A percentile compares a stretch with the other conserved stretches of the same genome.
Evolutionary conservation across 2,797 vertebrate genomes (phyloP).

Genomic region (Euphonia xanthogaster): DNA sequence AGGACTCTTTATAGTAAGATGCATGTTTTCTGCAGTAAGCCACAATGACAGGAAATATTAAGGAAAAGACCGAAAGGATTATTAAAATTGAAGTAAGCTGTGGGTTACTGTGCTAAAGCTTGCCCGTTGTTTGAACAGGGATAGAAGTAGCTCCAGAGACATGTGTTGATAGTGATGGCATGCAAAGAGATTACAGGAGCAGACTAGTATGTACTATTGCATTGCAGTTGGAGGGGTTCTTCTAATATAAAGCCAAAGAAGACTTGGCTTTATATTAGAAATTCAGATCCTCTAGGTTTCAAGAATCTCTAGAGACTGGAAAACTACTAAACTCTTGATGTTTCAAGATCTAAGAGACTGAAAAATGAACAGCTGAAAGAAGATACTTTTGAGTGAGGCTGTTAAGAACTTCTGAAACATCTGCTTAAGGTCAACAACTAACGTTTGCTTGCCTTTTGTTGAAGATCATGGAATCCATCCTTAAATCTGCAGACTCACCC

Average conservation of each 20-base stretch:
- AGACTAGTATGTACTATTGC: background rate
- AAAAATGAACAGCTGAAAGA: constrained; percentile 12
- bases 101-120: background rate
- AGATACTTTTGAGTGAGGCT: background rate
- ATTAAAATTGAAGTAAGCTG: background rate
- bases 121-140: background rate
- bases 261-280: background rate
- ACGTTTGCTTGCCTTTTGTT: background rate
- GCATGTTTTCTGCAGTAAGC: background rate
- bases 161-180: background rate
- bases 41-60: background rate
- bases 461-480: background rate
- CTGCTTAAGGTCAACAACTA: background rate
- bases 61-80: background rate
- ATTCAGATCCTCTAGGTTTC: background rate
- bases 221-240: background rate
- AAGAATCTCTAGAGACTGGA: background rate
- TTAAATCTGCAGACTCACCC: background rate
- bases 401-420: constrained; percentile 15
- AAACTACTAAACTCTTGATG: constrained; percentile 15
- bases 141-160: background rate
- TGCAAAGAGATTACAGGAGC: background rate
- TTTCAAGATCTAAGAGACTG: constrained; percentile 45
- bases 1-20: background rate
- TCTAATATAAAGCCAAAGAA: too few relatives aligned